phyloP scores from a whole-genome alignment of 2,888 invertebrate species.

The Maniola hyperantus region DNA sequence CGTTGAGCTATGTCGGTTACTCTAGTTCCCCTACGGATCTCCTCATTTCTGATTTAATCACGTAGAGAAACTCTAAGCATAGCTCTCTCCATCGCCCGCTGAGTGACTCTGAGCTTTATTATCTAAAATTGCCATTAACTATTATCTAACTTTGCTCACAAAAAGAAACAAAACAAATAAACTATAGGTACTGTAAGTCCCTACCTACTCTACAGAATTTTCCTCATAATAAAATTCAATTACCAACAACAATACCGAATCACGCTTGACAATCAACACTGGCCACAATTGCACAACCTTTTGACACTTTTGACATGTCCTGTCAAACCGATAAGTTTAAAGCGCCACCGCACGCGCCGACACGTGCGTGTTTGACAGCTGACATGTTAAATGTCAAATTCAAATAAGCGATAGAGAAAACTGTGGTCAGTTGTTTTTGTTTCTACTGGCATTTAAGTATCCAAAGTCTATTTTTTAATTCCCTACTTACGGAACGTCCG shows the following conservation, averaged over 20 bases:
- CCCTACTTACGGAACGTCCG: too few species aligned
- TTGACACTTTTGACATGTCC: constrained; percentile 53
- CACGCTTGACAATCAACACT: constrained; percentile 27
- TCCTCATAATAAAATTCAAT: constrained; percentile 19
- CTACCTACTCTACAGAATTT: neutral
- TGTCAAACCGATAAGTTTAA: constrained; percentile 55
- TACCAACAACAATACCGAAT: constrained; percentile 28
- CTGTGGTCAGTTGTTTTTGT: constrained; percentile 59
- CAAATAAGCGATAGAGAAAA: constrained; percentile 50
- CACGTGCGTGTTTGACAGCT: constrained; percentile 74
- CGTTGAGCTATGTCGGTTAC: too few species aligned
- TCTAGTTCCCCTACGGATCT: too few species aligned
- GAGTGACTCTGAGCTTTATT: too few species aligned
- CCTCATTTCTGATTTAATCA: too few species aligned
- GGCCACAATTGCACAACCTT: constrained; percentile 50
- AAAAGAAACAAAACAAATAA: too few species aligned
- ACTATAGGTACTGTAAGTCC: too few species aligned
- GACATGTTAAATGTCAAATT: constrained; percentile 61
- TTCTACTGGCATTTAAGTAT: constrained; percentile 36
- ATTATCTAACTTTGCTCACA: too few species aligned
- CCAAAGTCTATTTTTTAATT: too few species aligned
- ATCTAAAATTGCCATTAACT: too few species aligned
- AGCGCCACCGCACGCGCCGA: constrained; percentile 75
- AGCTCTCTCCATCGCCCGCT: too few species aligned
- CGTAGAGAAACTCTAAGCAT: too few species aligned